Evolutionary conservation across 1,140 invertebrate genomes (phyloP), one percentile per base, ranked within the genome.

Genomic region (Cecropterus lyciades): DNA sequence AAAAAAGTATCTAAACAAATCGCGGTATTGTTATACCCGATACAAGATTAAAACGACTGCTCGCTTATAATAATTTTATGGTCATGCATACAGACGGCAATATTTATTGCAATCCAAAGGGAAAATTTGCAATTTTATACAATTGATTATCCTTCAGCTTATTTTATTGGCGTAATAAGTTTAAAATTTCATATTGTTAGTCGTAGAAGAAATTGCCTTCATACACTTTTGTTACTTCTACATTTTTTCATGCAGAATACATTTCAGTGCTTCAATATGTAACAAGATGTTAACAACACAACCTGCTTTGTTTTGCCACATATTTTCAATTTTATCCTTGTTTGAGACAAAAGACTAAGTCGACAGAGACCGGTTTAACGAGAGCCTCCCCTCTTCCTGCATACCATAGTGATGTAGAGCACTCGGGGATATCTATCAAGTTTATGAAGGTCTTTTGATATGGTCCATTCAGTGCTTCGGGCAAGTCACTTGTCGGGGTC

Each of bases 1-100:
- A 88, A 91, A 89, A 88, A 91, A 89, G 81, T 83, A 89, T 82
- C 85, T 89, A 89, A 91, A 89, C 87, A 89, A 89, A 91, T 91
- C 85, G 81, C 71, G 74, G 86, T 85, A 89, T 91, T 91, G 88
- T 89, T 86, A 82, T 85, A 80, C 69, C 69, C 67, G 70, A 72
- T 69, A 76, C 74, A 78, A 73, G 77, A 78, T 72, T 82, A 81
- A 82, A 82, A 78, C 73, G 72, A 79, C 75, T 69, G 51, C 71
- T 71, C 71, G 68, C 73, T 79, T 85, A 74, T 74, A 69, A 82
- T 82, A 78, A 73, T 73, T 74, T 82, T 82, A 82, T 82, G 75
- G 77, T 59, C 75, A 77, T 72, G 72, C 67, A 69, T 72, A 65
- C 59, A 63, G 42, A 63, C 65, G 51, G 48, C 65, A 72, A 76